Evolutionary conservation across 2,797 vertebrate species (phyloP), one percentile per base, ranked within the genome.

Genomic region (Falco cherrug): DNA sequence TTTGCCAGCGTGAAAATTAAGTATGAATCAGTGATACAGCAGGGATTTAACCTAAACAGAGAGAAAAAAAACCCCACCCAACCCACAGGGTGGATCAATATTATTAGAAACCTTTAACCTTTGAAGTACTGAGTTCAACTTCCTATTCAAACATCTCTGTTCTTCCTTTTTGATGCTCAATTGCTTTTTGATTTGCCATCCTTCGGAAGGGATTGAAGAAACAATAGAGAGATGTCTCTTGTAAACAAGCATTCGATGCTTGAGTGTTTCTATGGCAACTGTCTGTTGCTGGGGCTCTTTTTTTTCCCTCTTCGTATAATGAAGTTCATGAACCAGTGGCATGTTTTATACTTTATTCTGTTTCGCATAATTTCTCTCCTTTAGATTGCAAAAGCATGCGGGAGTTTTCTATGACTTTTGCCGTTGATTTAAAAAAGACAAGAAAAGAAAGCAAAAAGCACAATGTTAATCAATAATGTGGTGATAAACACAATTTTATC

Each of bases 251-350:
- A 98, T 98, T 98, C 97, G 98, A 98, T 98, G 98, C 98, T 98
- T 98, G 97, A 79, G 97, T 96, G 98, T 99, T 99, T 98, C 99
- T 98, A 98, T 99, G 98, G 99, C 98, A 99, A 99, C 98, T 97
- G 98, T 98, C 98, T 98, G 98, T 99, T 99, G 98, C 98, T 80
- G 98, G 98, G 98, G 98, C 98, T 98, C 98, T 98, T 98, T 98
- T 98, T 98, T 98, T 97, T 94, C 95, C 92, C 96, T 95, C 97
- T 97, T 98, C 95, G 98, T 99, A 99, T 99, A 98, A 98, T 99
- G 99, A 98, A 98, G 98, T 99, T 98, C 98, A 98, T 97, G 98
- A 98, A 98, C 98, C 98, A 98, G 98, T 98, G 98, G 98, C 98
- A 98, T 98, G 98, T 97, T 95, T 98, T 98, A 97, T 98, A 97